Percentiles rank a stretch among this genome's conserved stretches.
These are phyloP conservation scores for Orthosia gothica DNA, from an alignment of 2,888 invertebrate genomes.

Conservation along the genomic window DNA sequence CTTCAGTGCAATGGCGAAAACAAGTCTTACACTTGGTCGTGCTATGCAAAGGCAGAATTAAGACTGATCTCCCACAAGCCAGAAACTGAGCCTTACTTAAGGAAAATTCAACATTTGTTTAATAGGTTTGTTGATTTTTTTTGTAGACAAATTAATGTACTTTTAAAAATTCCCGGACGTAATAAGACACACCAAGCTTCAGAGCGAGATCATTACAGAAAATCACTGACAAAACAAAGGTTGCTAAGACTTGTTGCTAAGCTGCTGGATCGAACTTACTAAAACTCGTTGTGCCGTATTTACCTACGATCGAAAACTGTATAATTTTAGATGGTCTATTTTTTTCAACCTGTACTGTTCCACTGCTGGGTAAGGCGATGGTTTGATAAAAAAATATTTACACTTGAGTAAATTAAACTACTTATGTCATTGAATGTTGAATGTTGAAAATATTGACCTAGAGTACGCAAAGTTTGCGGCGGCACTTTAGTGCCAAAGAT, in stretches of 20 bases:
- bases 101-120: slow-evolving; percentile 99
- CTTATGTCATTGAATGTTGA: not conserved
- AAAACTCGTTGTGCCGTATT: slow-evolving; percentile 3
- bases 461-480: not conserved
- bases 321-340: not conserved
- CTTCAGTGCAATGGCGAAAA: slow-evolving; percentile 99
- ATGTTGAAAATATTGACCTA: too few species aligned
- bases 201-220: not conserved
- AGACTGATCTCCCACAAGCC: slow-evolving; percentile 97
- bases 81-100: slow-evolving; percentile 96
- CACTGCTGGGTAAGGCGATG: too few species aligned
- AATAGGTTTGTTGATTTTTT: slow-evolving; percentile 95
- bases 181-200: slow-evolving; percentile 2
- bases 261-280: too few species aligned
- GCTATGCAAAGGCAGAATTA: slow-evolving; percentile 98
- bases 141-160: slow-evolving; percentile 67
- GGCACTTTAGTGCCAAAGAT: not conserved
- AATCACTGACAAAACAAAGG: not conserved
- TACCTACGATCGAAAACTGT: not conserved
- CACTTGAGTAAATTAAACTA: not conserved
- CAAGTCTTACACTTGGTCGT: slow-evolving; percentile 99
- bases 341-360: too few species aligned
- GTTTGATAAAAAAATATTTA: too few species aligned
- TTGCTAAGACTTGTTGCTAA: too few species aligned
- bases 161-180: not conserved